Conservation (phyloP, 2,797 vertebrate species). For the Acanthurus tractus region DNA sequence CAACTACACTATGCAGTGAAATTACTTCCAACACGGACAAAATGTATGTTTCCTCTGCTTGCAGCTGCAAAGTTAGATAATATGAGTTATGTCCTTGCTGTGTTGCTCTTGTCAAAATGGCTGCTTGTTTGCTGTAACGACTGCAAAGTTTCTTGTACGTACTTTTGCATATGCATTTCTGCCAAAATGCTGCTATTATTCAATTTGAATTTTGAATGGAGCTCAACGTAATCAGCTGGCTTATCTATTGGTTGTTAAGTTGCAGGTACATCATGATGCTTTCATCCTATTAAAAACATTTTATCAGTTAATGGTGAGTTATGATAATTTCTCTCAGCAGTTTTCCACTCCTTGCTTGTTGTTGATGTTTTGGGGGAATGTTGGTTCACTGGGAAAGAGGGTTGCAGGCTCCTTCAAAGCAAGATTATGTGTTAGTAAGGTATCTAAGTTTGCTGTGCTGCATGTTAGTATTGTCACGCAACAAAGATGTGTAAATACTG, state of each 20-base stretch:
- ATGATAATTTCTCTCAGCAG: too few relatives aligned
- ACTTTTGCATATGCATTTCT: background rate
- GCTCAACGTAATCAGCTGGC: too few relatives aligned
- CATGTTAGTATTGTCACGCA: too few relatives aligned
- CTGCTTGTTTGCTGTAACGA: background rate
- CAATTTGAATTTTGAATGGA: background rate
- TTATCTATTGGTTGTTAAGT: background rate
- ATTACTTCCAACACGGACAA: too few relatives aligned
- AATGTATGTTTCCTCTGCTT: too few relatives aligned
- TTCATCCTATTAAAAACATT: background rate
- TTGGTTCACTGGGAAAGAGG: background rate
- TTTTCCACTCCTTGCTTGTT: background rate
- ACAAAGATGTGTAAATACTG: too few relatives aligned
- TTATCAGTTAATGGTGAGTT: background rate
- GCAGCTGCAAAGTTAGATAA: too few relatives aligned
- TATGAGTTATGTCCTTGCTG: background rate
- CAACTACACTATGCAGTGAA: too few relatives aligned
- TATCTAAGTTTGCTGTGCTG: too few relatives aligned
- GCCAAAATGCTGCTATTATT: background rate
- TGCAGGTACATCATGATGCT: background rate
- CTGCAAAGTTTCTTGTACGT: background rate
- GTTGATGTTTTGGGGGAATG: background rate
- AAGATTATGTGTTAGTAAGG: too few relatives aligned
- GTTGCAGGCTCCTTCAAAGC: too few relatives aligned
- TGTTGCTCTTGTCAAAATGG: background rate